Evolutionary conservation across 2,888 invertebrate species (phyloP).

Genomic region (Stenolophus ochropezus): DNA sequence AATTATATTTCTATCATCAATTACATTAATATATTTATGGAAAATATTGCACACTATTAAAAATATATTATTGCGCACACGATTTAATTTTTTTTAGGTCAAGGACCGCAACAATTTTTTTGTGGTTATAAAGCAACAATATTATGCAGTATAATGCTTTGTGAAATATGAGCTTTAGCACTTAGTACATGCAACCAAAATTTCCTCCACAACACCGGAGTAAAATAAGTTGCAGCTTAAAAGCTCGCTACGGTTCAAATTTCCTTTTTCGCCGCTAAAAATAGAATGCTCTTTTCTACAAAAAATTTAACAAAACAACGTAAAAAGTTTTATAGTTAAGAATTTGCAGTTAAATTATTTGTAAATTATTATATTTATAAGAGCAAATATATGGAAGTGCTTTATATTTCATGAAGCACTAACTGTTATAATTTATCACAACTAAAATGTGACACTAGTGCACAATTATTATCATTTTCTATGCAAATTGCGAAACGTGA

Average conservation of each 20-base stretch:
- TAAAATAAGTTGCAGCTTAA: neutral
- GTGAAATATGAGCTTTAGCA: neutral
- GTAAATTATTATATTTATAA: no score
- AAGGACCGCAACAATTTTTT: neutral
- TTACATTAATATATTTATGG: no score
- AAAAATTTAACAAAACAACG: no score
- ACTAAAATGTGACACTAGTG: neutral
- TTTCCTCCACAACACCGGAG: neutral
- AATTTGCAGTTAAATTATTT: no score
- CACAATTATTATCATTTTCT: neutral
- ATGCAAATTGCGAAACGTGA: neutral
- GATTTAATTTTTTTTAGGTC: neutral
- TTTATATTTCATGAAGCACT: no score
- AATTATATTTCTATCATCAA: no score
- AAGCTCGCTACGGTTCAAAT: neutral
- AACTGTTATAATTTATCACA: neutral
- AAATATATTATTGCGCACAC: no score
- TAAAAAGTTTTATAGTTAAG: no score
- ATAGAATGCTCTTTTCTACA: neutral
- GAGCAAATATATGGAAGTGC: no score
- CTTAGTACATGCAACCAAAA: conserved; percentile 1
- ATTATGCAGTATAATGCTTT: neutral
- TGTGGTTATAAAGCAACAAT: neutral
- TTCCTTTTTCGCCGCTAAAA: neutral
- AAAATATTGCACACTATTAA: neutral